Conservation (phyloP, 1,140 invertebrate genomes). For the Halictus rubicundus region DNA sequence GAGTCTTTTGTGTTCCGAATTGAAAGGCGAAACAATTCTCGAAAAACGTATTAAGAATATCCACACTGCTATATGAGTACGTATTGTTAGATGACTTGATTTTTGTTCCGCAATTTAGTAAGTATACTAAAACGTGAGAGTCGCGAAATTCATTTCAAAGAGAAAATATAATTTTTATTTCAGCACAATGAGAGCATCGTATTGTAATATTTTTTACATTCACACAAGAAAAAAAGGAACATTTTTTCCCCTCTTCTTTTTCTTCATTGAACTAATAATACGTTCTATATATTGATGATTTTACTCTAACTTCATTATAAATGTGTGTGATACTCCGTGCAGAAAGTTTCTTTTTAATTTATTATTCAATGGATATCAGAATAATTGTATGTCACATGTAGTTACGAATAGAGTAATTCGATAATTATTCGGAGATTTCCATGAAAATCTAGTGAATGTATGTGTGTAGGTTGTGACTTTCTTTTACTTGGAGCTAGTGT, state of each 20-base stretch:
- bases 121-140: conserved; percentile 30
- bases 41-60: conserved; percentile 38
- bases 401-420: conserved; percentile 61
- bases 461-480: conserved; percentile 77
- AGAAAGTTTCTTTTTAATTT: conserved; percentile 56
- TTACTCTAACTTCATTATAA: conserved; percentile 44
- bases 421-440: conserved; percentile 62
- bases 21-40: conserved; percentile 16
- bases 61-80: conserved; percentile 23
- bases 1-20: conserved; percentile 9
- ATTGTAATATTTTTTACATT: conserved; percentile 18
- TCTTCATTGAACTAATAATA: conserved; percentile 19
- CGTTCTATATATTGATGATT: conserved; percentile 36
- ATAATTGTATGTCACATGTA: conserved; percentile 66
- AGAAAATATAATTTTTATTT: conserved; percentile 39
- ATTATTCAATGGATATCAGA: conserved; percentile 60
- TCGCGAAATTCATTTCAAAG: conserved; percentile 35
- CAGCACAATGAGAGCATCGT: not conserved
- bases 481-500: conserved; percentile 70
- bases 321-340: conserved; percentile 34
- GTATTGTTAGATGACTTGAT: conserved; percentile 30
- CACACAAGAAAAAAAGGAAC: no score
- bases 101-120: conserved; percentile 35
- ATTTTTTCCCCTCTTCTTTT: conserved; percentile 20
- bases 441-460: conserved; percentile 65